These are phyloP conservation scores for Tachycineta bicolor DNA, from an alignment of 2,113 vertebrate species.

Conservation along the genomic window DNA sequence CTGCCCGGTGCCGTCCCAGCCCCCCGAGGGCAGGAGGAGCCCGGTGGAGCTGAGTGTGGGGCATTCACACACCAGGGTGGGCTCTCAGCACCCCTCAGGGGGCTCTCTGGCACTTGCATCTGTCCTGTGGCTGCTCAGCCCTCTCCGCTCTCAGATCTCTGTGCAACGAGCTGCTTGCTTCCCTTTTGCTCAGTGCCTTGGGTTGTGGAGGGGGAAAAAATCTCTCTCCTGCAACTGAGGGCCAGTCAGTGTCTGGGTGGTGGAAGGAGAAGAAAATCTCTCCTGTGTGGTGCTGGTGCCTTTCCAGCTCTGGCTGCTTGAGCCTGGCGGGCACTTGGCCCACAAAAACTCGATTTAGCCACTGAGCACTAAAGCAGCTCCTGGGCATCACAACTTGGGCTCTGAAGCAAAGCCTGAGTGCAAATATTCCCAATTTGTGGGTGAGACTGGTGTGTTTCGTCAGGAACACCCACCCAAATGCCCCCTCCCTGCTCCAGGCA, in stretches of 20 bases:
- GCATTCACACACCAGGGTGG: neutral
- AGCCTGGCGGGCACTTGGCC: neutral
- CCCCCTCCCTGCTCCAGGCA: neutral
- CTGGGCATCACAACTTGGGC: neutral
- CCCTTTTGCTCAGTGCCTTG: neutral
- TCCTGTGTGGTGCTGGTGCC: neutral
- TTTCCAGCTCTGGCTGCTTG: neutral
- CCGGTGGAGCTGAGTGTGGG: neutral
- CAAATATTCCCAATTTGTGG: neutral
- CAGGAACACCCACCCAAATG: fast-evolving
- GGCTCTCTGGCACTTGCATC: neutral
- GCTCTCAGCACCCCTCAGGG: neutral
- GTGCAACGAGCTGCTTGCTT: neutral
- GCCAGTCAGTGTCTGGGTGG: neutral
- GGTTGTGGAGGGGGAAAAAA: neutral
- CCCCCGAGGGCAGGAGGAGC: neutral
- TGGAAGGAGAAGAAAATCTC: neutral
- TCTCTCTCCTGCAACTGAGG: neutral
- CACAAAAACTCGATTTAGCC: neutral
- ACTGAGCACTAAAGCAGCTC: neutral
- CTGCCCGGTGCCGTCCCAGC: neutral
- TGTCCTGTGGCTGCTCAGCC: neutral
- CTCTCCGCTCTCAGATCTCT: neutral
- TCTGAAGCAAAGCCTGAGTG: neutral
- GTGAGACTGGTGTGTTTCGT: neutral